These are phyloP conservation scores for Elephas maximus DNA, from an alignment of 2,113 vertebrate species.

Conservation along the genomic window DNA sequence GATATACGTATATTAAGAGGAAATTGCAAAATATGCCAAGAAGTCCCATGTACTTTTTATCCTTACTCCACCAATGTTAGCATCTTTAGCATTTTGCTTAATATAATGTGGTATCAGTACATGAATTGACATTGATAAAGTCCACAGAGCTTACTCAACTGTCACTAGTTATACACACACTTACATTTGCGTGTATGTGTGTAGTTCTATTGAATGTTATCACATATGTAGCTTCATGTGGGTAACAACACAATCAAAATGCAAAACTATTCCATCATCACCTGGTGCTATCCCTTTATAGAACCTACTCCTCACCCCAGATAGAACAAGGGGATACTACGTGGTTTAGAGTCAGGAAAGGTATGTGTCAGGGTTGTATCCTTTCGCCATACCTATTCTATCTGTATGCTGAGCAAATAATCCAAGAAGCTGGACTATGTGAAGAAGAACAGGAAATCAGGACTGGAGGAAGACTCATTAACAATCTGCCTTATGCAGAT, in stretches of 20 bases:
- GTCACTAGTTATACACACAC: background rate
- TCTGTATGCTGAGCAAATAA: no score
- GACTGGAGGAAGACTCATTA: no score
- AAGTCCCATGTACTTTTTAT: no score
- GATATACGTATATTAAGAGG: no score
- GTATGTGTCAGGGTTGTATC: no score
- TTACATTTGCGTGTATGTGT: background rate
- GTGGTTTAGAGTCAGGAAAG: no score
- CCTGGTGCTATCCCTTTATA: background rate
- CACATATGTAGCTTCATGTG: background rate
- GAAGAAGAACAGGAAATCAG: no score
- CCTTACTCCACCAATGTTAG: fast-evolving
- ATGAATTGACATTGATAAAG: background rate
- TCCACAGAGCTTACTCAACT: background rate
- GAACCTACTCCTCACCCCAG: background rate
- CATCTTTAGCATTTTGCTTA: background rate
- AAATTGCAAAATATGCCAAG: background rate
- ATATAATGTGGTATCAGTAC: background rate
- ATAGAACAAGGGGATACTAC: no score
- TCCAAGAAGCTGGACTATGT: no score
- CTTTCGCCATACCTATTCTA: no score
- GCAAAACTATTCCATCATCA: background rate
- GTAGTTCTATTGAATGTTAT: background rate
- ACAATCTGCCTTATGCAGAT: no score
- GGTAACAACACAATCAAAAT: background rate